These are phyloP conservation scores for Nothoprocta perdicaria DNA, from an alignment of 2,113 vertebrate species.

Conservation along the genomic window DNA sequence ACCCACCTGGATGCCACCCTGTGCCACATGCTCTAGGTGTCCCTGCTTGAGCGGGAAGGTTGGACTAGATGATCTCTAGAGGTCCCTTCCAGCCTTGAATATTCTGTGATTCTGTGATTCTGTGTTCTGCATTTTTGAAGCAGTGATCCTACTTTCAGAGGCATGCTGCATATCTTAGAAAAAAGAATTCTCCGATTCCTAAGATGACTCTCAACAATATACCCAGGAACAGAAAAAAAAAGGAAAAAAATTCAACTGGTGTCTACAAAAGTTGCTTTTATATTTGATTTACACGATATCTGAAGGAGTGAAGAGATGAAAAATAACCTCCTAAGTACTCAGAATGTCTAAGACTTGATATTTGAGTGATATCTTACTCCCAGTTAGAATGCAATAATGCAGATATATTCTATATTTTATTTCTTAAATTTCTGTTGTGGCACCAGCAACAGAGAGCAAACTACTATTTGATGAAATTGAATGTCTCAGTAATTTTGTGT, in stretches of 20 bases:
- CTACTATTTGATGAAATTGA: not conserved
- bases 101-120: no score
- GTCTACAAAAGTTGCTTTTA: not conserved
- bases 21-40: no score
- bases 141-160: not conserved
- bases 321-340: not conserved
- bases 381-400: not conserved
- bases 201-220: not conserved
- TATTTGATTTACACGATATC: not conserved
- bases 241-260: not conserved
- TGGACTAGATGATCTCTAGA: no score
- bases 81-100: no score
- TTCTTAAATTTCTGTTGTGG: not conserved
- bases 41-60: no score
- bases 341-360: not conserved
- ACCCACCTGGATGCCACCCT: no score
- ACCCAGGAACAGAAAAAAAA: not conserved
- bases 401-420: accelerated
- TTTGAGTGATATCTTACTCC: not conserved
- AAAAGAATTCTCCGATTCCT: not conserved
- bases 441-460: not conserved
- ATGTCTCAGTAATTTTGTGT: not conserved
- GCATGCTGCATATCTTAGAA: not conserved
- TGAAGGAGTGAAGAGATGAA: not conserved
- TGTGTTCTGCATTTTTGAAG: constrained; percentile 14